These are phyloP conservation scores for Zaprionus nigranus DNA, from an alignment of 1,140 invertebrate genomes.

Conservation along the genomic window DNA sequence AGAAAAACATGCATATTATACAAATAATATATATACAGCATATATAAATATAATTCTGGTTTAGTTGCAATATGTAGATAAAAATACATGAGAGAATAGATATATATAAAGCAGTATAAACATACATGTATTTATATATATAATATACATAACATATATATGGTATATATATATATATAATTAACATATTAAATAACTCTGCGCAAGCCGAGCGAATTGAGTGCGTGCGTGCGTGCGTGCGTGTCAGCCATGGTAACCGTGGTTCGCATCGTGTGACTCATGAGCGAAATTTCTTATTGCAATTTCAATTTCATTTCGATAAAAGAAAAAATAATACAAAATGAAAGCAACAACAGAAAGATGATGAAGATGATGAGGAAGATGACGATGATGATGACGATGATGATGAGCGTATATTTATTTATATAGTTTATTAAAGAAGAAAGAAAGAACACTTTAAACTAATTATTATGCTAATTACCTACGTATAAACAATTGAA, in stretches of 20 bases:
- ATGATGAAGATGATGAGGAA: slow-evolving; percentile 26
- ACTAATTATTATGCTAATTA: slow-evolving; percentile 70
- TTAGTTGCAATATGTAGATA: slow-evolving; percentile 80
- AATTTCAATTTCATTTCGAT: slow-evolving; percentile 22
- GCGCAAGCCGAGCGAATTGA: slow-evolving; percentile 2
- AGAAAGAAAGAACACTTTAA: slow-evolving; percentile 51
- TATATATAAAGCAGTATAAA: slow-evolving; percentile 2
- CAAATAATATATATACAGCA: not conserved
- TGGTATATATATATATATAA: slow-evolving; percentile 4
- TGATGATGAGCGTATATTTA: slow-evolving; percentile 59
- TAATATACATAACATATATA: slow-evolving; percentile 1
- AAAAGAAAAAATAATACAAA: slow-evolving; percentile 13
- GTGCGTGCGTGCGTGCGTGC: not conserved
- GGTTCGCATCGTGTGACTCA: not conserved
- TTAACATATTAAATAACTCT: not conserved
- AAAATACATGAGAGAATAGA: slow-evolving; percentile 25
- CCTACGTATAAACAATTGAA: slow-evolving; percentile 45
- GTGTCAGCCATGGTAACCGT: not conserved
- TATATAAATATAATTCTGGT: slow-evolving; percentile 34
- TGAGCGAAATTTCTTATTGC: slow-evolving; percentile 3
- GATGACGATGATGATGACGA: slow-evolving; percentile 16
- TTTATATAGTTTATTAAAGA: slow-evolving; percentile 70
- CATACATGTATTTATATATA: slow-evolving; percentile 1
- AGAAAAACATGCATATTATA: slow-evolving; percentile 3
- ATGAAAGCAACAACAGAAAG: slow-evolving; percentile 14